Percentiles rank a stretch among this genome's conserved stretches.
These are phyloP conservation scores for Cyprinodon brontotheroides DNA, from an alignment of 2,113 vertebrate species.

Conservation along the genomic window DNA sequence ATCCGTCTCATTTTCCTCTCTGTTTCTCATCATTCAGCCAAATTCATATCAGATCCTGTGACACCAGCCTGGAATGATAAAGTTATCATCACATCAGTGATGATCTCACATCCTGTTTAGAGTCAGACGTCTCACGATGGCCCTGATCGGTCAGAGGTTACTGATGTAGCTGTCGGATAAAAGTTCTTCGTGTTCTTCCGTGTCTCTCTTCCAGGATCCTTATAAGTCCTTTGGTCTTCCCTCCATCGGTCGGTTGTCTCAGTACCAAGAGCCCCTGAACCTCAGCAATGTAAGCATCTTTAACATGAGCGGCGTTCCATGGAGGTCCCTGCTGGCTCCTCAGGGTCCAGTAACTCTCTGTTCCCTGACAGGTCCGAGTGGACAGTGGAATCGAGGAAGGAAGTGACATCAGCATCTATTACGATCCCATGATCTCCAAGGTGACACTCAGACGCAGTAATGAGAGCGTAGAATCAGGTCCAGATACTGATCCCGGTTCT, in stretches of 20 bases:
- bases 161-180: too few relatives aligned
- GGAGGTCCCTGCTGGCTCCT: neutral
- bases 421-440: slow-evolving; percentile 99
- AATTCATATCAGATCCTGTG: too few relatives aligned
- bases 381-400: slow-evolving; percentile 97
- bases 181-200: neutral
- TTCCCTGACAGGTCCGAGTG: slow-evolving; percentile 87
- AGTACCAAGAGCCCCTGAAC: slow-evolving; percentile 86
- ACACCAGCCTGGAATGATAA: too few relatives aligned
- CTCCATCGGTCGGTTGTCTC: slow-evolving; percentile 91
- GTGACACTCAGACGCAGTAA: slow-evolving; percentile 70
- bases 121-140: too few relatives aligned
- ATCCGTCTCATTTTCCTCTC: too few relatives aligned
- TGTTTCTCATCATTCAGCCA: too few relatives aligned
- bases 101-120: too few relatives aligned
- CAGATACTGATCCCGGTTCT: neutral
- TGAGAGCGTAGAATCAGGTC: neutral
- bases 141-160: too few relatives aligned
- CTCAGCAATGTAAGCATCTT: slow-evolving; percentile 84
- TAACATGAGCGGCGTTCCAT: neutral
- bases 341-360: neutral
- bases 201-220: slow-evolving; percentile 84
- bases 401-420: slow-evolving; percentile 99
- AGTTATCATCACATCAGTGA: too few relatives aligned
- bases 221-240: slow-evolving; percentile 98